Conservation (phyloP, 2,888 invertebrate genomes). For the Mesorhabditis sp. region DNA sequence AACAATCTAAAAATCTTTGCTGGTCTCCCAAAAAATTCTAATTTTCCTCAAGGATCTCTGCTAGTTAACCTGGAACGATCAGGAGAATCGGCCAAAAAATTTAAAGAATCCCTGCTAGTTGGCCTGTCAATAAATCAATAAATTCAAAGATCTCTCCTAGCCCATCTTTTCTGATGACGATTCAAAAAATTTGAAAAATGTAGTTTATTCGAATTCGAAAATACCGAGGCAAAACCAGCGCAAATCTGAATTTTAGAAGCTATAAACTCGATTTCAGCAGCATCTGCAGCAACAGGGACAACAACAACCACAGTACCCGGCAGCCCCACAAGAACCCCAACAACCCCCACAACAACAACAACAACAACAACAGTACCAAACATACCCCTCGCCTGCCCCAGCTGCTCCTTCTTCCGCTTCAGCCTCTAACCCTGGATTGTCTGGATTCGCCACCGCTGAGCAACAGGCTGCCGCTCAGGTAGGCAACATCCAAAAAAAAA, state of each 20-base stretch:
- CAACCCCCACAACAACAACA: constrained; percentile 15
- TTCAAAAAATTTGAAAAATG: too few species aligned
- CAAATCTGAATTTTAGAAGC: background rate
- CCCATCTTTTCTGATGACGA: too few species aligned
- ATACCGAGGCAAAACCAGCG: too few species aligned
- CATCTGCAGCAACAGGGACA: constrained; percentile 10
- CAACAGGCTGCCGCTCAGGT: background rate
- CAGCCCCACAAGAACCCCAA: constrained; percentile 20
- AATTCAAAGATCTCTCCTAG: too few species aligned
- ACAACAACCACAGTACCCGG: constrained; percentile 15
- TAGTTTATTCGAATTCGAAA: too few species aligned
- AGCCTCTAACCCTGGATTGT: background rate
- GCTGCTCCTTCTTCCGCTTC: constrained; percentile 5
- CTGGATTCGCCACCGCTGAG: background rate
- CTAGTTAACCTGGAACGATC: background rate
- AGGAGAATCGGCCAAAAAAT: too few species aligned
- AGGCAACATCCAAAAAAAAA: background rate
- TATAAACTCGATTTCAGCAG: background rate
- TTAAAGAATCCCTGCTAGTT: too few species aligned
- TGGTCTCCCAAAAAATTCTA: background rate
- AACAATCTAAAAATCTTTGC: too few species aligned
- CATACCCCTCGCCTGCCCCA: constrained; percentile 9
- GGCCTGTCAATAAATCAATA: too few species aligned
- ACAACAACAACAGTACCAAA: constrained; percentile 8
- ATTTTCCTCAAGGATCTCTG: background rate